Evolutionary conservation across 1,140 invertebrate species (phyloP).

Genomic region (Sipha flava): DNA sequence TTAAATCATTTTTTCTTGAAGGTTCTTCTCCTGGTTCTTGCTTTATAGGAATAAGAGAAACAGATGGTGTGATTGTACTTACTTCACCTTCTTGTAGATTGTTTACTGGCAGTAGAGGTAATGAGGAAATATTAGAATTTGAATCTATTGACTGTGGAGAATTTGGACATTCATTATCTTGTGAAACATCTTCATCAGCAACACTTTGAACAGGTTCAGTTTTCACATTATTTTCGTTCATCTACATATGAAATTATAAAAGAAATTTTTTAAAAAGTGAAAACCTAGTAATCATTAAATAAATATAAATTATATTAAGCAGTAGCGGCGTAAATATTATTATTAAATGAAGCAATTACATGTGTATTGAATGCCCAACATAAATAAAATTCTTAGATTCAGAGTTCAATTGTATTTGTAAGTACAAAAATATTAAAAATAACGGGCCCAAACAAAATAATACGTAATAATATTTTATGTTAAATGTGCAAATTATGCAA

Average conservation of each 20-base stretch:
- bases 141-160: constrained; percentile 70
- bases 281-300: too few relatives aligned
- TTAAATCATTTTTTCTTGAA: constrained; percentile 37
- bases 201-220: constrained; percentile 3
- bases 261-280: not conserved
- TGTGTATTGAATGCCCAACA: too few relatives aligned
- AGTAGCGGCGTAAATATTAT: too few relatives aligned
- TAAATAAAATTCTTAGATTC: too few relatives aligned
- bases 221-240: not conserved
- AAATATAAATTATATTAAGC: too few relatives aligned
- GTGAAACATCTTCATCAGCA: not conserved
- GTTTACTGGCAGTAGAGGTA: constrained; percentile 54
- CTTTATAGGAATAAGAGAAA: constrained; percentile 76
- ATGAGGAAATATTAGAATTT: constrained; percentile 53
- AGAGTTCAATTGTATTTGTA: too few relatives aligned
- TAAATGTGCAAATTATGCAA: too few relatives aligned
- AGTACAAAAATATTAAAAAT: too few relatives aligned
- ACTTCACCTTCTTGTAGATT: constrained; percentile 44
- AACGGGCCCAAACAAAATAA: too few relatives aligned
- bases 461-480: too few relatives aligned
- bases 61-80: constrained; percentile 62
- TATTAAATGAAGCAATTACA: too few relatives aligned
- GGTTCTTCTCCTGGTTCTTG: constrained; percentile 53
- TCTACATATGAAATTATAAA: not conserved
- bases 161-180: constrained; percentile 49